A percentile compares a stretch with the other conserved stretches of the same genome.
phyloP scores from a whole-genome alignment of 2,888 invertebrate genomes.

The Helleia helle region DNA sequence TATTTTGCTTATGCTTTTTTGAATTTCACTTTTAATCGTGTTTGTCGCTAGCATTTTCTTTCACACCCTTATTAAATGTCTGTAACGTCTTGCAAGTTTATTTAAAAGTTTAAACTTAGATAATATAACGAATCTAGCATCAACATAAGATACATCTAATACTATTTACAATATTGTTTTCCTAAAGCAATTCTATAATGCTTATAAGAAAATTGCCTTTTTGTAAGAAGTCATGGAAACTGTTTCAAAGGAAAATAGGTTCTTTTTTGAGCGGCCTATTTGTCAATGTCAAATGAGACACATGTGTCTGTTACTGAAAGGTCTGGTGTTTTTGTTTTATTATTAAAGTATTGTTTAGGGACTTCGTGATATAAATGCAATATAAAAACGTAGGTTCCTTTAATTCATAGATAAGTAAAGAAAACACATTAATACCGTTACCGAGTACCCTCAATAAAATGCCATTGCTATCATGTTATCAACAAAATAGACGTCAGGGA shows the following conservation, averaged over 20 bases:
- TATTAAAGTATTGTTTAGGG: conserved; percentile 6
- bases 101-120: too few relatives aligned
- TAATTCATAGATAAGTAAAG: too few relatives aligned
- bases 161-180: background rate
- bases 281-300: conserved; percentile 10
- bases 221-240: conserved; percentile 9
- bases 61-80: too few relatives aligned
- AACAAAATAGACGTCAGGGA: too few relatives aligned
- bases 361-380: background rate
- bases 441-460: background rate
- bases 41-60: too few relatives aligned
- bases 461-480: too few relatives aligned
- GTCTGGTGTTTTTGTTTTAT: conserved; percentile 9
- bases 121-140: too few relatives aligned
- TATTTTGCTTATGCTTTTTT: too few relatives aligned
- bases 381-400: background rate
- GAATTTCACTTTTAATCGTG: too few relatives aligned
- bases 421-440: background rate
- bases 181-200: conserved; percentile 3
- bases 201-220: conserved; percentile 9
- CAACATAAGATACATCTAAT: background rate
- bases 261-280: conserved; percentile 9
- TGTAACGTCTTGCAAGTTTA: too few relatives aligned
- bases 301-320: conserved; percentile 9
- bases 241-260: conserved; percentile 9